Conservation (phyloP, 1,140 invertebrate genomes). For the Aphelenchoides avenae region DNA sequence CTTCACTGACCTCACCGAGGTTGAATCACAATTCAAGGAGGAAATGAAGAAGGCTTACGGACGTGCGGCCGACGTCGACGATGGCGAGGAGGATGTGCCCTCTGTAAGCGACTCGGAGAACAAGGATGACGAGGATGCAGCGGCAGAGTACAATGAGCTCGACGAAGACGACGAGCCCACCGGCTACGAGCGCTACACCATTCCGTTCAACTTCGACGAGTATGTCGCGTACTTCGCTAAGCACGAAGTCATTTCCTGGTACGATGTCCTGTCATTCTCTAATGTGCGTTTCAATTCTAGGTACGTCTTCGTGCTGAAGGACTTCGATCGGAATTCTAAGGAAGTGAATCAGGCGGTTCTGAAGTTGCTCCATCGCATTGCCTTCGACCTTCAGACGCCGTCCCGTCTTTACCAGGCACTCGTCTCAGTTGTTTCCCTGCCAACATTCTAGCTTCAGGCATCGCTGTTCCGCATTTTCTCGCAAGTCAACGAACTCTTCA, state of each 20-base stretch:
- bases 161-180: constrained; percentile 13
- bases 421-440: not conserved
- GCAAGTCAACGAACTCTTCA: constrained; percentile 8
- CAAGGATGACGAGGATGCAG: constrained; percentile 16
- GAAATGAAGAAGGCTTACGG: constrained; percentile 24
- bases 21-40: constrained; percentile 22
- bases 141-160: not conserved
- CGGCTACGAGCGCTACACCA: constrained; percentile 7
- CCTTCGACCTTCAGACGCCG: constrained; percentile 38
- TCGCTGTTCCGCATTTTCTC: constrained; percentile 33
- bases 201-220: constrained; percentile 32
- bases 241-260: constrained; percentile 32
- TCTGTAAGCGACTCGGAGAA: constrained; percentile 18
- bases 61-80: constrained; percentile 2
- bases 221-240: constrained; percentile 33
- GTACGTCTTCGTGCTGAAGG: constrained; percentile 38
- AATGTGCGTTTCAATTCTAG: constrained; percentile 20
- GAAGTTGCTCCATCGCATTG: constrained; percentile 41
- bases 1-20: constrained; percentile 22
- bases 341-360: constrained; percentile 37
- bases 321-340: constrained; percentile 18
- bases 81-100: not conserved
- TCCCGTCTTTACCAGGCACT: constrained; percentile 21
- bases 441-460: constrained; percentile 18
- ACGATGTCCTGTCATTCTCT: constrained; percentile 17